Conservation (phyloP, 2,888 invertebrate genomes). For the Polydrusus pterygomalis region DNA sequence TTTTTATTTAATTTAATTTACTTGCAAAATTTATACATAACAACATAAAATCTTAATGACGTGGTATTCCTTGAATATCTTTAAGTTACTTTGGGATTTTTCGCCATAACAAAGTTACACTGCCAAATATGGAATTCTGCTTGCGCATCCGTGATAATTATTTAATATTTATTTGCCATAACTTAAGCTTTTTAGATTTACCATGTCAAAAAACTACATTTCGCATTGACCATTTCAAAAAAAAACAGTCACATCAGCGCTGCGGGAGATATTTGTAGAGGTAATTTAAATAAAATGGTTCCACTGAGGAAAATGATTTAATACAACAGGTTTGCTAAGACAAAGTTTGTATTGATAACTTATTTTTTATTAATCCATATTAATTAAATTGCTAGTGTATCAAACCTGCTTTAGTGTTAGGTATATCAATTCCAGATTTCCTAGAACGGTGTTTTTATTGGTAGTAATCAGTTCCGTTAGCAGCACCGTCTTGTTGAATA, state of each 20-base stretch:
- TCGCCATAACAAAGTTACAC: background rate
- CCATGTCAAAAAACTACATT: background rate
- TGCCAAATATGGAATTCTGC: background rate
- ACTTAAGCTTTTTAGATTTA: background rate
- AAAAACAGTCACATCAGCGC: background rate
- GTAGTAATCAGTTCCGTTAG: too few relatives aligned
- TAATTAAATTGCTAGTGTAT: too few relatives aligned
- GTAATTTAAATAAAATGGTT: background rate
- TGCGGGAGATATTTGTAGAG: background rate
- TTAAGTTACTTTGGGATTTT: background rate
- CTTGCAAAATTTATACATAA: background rate
- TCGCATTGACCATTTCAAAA: background rate
- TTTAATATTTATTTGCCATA: background rate
- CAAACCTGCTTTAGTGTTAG: too few relatives aligned
- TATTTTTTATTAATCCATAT: too few relatives aligned
- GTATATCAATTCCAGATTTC: too few relatives aligned
- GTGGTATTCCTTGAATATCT: slow-evolving; percentile 1
- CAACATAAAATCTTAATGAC: background rate
- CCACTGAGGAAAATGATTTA: too few relatives aligned
- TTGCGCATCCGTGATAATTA: background rate
- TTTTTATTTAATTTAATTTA: background rate
- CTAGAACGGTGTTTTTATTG: too few relatives aligned
- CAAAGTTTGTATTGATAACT: too few relatives aligned
- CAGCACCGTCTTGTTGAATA: too few relatives aligned
- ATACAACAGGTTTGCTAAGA: too few relatives aligned